Evolutionary conservation across 92 coral and sea anemone species (phyloP).

Genomic region (Chrysogorgia sp.): DNA sequence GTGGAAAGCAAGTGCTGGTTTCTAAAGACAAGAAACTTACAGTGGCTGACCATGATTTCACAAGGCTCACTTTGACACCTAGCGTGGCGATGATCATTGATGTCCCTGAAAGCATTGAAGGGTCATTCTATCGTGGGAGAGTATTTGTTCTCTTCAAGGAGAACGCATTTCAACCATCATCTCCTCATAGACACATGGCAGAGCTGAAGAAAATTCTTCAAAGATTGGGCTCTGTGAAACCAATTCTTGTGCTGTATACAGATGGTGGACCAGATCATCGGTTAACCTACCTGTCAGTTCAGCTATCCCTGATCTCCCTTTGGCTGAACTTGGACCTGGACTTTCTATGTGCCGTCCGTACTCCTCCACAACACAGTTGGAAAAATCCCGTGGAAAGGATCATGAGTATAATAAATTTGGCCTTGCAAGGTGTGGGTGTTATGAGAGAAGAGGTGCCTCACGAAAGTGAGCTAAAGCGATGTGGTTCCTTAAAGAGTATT

Average conservation of each 20-base stretch:
- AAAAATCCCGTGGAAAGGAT: slow-evolving; percentile 39
- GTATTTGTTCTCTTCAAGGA: slow-evolving; percentile 53
- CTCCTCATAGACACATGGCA: slow-evolving; percentile 51
- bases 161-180: slow-evolving; percentile 50
- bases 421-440: slow-evolving; percentile 31
- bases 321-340: slow-evolving; percentile 27
- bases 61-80: slow-evolving; percentile 53
- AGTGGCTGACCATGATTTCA: slow-evolving; percentile 57
- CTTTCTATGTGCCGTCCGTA: slow-evolving; percentile 35
- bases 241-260: slow-evolving; percentile 34
- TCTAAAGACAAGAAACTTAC: slow-evolving; percentile 40
- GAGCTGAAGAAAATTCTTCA: slow-evolving; percentile 48
- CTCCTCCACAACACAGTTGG: slow-evolving; percentile 46
- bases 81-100: slow-evolving; percentile 53
- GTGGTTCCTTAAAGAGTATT: slow-evolving; percentile 14
- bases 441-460: slow-evolving; percentile 33
- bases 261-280: slow-evolving; percentile 51
- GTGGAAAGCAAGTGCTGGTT: slow-evolving; percentile 50
- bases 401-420: slow-evolving; percentile 33
- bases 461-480: slow-evolving; percentile 29
- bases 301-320: slow-evolving; percentile 14
- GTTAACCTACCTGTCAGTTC: slow-evolving; percentile 29
- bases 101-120: slow-evolving; percentile 59
- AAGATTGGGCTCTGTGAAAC: slow-evolving; percentile 30
- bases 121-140: slow-evolving; percentile 41